These are phyloP conservation scores for Chlamydotis undulata DNA, from an alignment of 2,113 vertebrate species.

Conservation along the genomic window DNA sequence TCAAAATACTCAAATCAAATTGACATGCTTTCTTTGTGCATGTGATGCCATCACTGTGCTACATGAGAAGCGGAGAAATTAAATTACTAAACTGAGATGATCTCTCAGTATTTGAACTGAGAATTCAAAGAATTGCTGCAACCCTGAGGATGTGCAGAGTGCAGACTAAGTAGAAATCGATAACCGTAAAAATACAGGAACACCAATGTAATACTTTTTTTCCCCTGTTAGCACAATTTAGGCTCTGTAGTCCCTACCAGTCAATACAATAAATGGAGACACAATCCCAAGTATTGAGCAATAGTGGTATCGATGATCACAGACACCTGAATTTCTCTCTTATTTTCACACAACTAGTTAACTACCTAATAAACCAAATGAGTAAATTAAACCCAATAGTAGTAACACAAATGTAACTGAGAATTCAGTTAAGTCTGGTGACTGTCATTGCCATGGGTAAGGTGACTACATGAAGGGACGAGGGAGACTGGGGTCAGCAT, in stretches of 20 bases:
- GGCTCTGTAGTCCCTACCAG: neutral
- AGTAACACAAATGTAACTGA: neutral
- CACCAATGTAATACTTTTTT: neutral
- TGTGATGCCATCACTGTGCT: neutral
- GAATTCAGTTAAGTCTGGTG: neutral
- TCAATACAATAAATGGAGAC: neutral
- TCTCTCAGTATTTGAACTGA: neutral
- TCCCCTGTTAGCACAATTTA: rapidly evolving
- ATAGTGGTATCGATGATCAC: neutral
- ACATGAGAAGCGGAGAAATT: neutral
- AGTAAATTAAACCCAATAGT: neutral
- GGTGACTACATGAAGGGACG: neutral
- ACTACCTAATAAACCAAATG: neutral
- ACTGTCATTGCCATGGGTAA: neutral
- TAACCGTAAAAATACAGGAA: neutral
- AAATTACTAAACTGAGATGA: neutral
- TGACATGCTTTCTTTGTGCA: neutral
- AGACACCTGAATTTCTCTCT: neutral
- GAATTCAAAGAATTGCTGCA: neutral
- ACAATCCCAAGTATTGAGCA: neutral
- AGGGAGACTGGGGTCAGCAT: neutral
- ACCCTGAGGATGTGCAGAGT: neutral
- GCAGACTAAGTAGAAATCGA: neutral
- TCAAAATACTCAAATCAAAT: neutral
- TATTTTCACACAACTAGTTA: neutral